Base-by-base conservation (phyloP, 1,140 invertebrate species). In the Eupeodes corollae region DNA sequence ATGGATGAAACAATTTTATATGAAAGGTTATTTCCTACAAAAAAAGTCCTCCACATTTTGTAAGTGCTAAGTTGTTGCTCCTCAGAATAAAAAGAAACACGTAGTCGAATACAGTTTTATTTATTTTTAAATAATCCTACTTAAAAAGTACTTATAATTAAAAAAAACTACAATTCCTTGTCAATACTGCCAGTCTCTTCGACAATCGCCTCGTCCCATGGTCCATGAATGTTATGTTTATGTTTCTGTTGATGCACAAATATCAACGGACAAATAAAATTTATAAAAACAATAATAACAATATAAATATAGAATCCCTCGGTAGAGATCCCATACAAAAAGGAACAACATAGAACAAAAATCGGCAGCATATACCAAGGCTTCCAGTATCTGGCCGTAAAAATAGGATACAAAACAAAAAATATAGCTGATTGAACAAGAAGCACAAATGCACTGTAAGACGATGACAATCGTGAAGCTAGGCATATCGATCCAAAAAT, bases 201-300 rank as follows among this genome's bases (percentile, higher is more conserved):
- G 18, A 81, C 76, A 48, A 88, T 74, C 35, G 91, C 91, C 65
- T 95, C 91, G 72, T 95, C 92, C 91, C 92, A 96, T 6, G 91
- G 91, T 1, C 92, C 92, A 71, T 94, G 86, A 55, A 93, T 94
- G 68, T 92, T 95, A 69, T 91, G 84, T 72, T 96, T 96, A 59
- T 84, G 82, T 39, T 75, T 80, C 57, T 95, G 88, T 69, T 86
- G 84, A 45, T 66, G 71, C 1, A 91, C 78, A 69, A 92, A 89
- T 70, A 82, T 81, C 8, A 78, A 58, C 6, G 92, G 91, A 68
- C 87, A 94, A 39, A 85, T 67, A 40, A 84, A 68, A 65, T 78
- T 82, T 41, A 89, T 70, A 58, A 87, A 78, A 16, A 77, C 56
- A 5, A 82, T 75, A 38, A 75, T 71, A 19, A 69, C 58, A 13